Evolutionary conservation across 2,888 invertebrate species (phyloP), one percentile per base, ranked within the genome.

Genomic region (Stenotaenia linearis): DNA sequence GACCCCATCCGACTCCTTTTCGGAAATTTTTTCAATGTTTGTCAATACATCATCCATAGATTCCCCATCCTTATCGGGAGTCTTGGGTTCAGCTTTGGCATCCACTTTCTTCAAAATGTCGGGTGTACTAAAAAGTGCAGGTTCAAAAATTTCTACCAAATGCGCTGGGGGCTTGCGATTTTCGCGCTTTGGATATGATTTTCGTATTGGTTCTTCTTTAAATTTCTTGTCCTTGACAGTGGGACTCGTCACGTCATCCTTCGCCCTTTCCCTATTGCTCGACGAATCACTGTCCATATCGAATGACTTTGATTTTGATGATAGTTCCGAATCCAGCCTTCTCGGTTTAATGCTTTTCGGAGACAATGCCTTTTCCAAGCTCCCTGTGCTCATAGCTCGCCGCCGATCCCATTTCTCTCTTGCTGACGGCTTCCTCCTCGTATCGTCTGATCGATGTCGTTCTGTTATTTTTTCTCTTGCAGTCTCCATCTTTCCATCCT

Each of bases 111-210:
- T 81, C 81, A 83, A 79, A 25, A 93, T 92, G 88, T 93, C 93
- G 23, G 93, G 93, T 61, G 92, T 91, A 6, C 93, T 92, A 85
- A 93, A 93, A 80, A 93, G 86, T 45, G 92, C 91, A 80, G 92
- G 88, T 3, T 88, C 88, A 45, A 88, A 82, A 37, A 87, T 84
- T 80, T 88, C 88, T 3, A n/a, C 18, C 75, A 90, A 87, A 84
- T 90, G 90, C 18, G 90, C 88, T 21, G 91, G 90, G 35, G 90
- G 88, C 84, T 91, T 91, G 81, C 90, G 89, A 81, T 89, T 89
- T 83, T 84, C 80, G 37, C 83, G 85, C 85, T 82, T 80, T 78
- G 83, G 81, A 56, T 80, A 79, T 10, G 81, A 61, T 56, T 80
- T 79, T 10, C 80, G 74, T 12, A 45, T 75, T 28, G 80, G 61